Conservation (phyloP, 1,140 invertebrate species). For the Caenorhabditis brenneri region DNA sequence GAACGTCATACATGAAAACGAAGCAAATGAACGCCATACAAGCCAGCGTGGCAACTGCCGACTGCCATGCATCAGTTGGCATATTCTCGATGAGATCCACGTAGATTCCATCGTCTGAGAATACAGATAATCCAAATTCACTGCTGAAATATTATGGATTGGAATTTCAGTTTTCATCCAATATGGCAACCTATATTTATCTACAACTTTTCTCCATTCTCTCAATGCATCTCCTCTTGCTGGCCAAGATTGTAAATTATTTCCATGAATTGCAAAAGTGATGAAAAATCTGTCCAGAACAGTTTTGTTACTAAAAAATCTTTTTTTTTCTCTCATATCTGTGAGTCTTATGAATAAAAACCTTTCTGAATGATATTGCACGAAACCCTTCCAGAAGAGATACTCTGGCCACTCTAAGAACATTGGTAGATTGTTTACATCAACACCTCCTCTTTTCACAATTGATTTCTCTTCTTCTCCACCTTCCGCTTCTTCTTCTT, state of each 20-base stretch:
- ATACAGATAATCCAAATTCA: slow-evolving; percentile 66
- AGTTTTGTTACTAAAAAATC: slow-evolving; percentile 26
- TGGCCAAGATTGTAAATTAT: slow-evolving; percentile 64
- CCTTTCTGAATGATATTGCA: slow-evolving; percentile 59
- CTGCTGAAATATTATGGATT: slow-evolving; percentile 61
- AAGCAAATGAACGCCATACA: slow-evolving; percentile 69
- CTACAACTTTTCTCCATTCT: slow-evolving; percentile 63
- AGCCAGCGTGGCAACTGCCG: slow-evolving; percentile 67
- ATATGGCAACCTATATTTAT: slow-evolving; percentile 70
- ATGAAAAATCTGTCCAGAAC: slow-evolving; percentile 68
- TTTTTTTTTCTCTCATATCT: no score
- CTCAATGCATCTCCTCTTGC: slow-evolving; percentile 64
- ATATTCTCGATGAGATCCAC: slow-evolving; percentile 72
- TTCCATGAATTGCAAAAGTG: slow-evolving; percentile 67
- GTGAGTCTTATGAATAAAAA: no score
- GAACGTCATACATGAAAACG: slow-evolving; percentile 72
- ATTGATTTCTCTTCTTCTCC: background rate
- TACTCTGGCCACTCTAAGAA: slow-evolving; percentile 69
- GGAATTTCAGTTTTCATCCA: no score
- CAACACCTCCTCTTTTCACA: slow-evolving; percentile 35
- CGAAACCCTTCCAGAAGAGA: slow-evolving; percentile 64
- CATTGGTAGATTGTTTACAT: slow-evolving; percentile 56
- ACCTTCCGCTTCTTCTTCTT: slow-evolving; percentile 21
- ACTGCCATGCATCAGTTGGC: slow-evolving; percentile 72
- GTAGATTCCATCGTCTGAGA: slow-evolving; percentile 69